Percentiles rank a stretch among this genome's conserved stretches.
phyloP scores from a whole-genome alignment of 1,140 invertebrate species.

The Thereuonema tuberculata region DNA sequence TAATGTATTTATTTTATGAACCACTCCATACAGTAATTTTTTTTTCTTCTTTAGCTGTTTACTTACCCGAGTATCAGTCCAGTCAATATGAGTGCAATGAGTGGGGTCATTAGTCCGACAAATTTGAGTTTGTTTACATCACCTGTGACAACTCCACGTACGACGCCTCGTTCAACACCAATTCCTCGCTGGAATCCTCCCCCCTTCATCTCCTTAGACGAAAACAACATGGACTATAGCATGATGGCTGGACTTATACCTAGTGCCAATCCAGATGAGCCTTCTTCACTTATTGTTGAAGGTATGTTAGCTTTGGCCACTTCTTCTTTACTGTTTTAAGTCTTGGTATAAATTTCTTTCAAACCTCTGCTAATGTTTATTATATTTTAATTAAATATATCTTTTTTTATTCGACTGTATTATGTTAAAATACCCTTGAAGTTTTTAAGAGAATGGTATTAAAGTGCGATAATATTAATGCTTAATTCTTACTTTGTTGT shows the following conservation, averaged over 20 bases:
- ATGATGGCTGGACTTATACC: conserved; percentile 65
- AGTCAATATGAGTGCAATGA: conserved; percentile 44
- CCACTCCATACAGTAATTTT: too few species aligned
- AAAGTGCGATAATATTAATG: too few species aligned
- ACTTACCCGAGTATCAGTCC: conserved; percentile 64
- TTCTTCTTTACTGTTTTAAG: neutral
- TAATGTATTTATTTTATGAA: too few species aligned
- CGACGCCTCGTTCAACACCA: conserved; percentile 41
- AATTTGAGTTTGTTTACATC: conserved; percentile 78
- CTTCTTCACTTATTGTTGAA: conserved; percentile 56
- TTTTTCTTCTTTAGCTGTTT: conserved; percentile 53
- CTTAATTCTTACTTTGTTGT: too few species aligned
- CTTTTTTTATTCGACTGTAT: too few species aligned
- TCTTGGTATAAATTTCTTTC: too few species aligned
- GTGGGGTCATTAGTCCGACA: conserved; percentile 75
- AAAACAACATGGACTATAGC: conserved; percentile 71
- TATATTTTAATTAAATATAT: neutral
- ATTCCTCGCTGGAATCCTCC: conserved; percentile 69
- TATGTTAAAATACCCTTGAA: too few species aligned
- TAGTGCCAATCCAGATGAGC: conserved; percentile 39
- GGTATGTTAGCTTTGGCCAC: conserved; percentile 34
- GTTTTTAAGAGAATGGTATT: too few species aligned
- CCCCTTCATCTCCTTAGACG: conserved; percentile 74
- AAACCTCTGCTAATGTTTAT: too few species aligned
- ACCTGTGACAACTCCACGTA: conserved; percentile 53